A percentile compares a stretch with the other conserved stretches of the same genome.
Evolutionary conservation across 2,797 vertebrate genomes (phyloP).

Genomic region (Craterocephalus amniculus): DNA sequence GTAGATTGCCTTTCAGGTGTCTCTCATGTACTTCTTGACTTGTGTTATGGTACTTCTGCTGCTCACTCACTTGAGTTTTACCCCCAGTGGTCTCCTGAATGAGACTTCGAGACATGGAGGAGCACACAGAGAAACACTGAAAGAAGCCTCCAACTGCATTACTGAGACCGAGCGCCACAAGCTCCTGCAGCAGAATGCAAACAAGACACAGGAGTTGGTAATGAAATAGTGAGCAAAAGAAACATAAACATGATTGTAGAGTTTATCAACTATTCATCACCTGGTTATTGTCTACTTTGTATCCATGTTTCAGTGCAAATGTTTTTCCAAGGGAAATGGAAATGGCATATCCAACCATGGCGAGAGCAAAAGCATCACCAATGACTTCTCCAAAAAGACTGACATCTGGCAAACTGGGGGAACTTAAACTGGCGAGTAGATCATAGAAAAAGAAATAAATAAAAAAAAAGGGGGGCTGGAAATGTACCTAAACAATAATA

Average conservation of each 20-base stretch:
- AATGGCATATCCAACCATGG: conserved; percentile 94
- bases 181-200: conserved; percentile 83
- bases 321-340: conserved; percentile 97
- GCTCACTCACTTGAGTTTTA: conserved; percentile 90
- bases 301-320: conserved; percentile 95
- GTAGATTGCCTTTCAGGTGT: background rate
- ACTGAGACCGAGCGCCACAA: conserved; percentile 92
- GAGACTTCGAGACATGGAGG: conserved; percentile 96
- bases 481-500: conserved; percentile 15
- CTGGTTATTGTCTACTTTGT: conserved; percentile 98
- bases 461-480: background rate
- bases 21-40: background rate
- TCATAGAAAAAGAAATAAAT: background rate
- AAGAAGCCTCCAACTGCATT: conserved; percentile 92
- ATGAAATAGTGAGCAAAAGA: background rate
- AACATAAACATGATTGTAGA: background rate
- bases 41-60: background rate
- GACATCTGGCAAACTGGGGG: conserved; percentile 81
- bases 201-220: conserved; percentile 6
- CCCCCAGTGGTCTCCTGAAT: conserved; percentile 94
- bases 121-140: conserved; percentile 92
- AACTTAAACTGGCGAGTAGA: conserved; percentile 81
- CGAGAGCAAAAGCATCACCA: conserved; percentile 93
- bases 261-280: conserved; percentile 45
- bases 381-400: conserved; percentile 84